These are phyloP conservation scores for Eristalinus aeneus DNA, from an alignment of 2,888 invertebrate species.

Conservation along the genomic window DNA sequence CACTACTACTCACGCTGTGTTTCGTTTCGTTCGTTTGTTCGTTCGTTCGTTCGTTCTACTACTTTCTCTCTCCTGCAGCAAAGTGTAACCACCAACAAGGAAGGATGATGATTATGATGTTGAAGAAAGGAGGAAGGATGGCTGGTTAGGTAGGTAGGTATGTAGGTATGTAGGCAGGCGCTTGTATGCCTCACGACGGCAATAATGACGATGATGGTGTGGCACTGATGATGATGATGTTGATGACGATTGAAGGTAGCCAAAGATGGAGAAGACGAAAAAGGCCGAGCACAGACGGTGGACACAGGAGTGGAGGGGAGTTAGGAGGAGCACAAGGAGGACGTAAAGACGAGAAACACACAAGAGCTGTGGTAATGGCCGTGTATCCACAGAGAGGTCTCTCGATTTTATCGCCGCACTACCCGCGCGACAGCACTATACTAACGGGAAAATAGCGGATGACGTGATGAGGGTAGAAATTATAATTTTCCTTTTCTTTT, in stretches of 20 bases:
- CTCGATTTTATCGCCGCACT: slow-evolving; percentile 58
- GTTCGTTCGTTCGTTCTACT: not conserved
- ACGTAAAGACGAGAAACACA: slow-evolving; percentile 40
- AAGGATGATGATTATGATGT: slow-evolving; percentile 34
- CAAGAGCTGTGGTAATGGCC: slow-evolving; percentile 61
- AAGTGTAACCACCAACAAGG: slow-evolving; percentile 46
- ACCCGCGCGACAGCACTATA: slow-evolving; percentile 66
- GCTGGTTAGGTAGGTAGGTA: not conserved
- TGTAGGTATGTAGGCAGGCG: slow-evolving; percentile 21
- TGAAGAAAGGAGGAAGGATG: not conserved
- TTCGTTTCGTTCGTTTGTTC: not conserved
- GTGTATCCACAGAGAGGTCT: slow-evolving; percentile 52
- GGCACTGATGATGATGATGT: slow-evolving; percentile 17
- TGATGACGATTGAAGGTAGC: slow-evolving; percentile 15
- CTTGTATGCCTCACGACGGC: slow-evolving; percentile 29
- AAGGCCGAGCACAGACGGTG: not conserved
- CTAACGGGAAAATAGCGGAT: slow-evolving; percentile 69
- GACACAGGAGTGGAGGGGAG: not conserved
- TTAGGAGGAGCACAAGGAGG: slow-evolving; percentile 1
- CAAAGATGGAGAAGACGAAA: slow-evolving; percentile 1
- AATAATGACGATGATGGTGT: slow-evolving; percentile 18
- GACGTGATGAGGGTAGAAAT: slow-evolving; percentile 72
- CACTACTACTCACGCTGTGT: slow-evolving; percentile 37
- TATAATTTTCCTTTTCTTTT: slow-evolving; percentile 59
- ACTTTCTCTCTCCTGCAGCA: slow-evolving; percentile 31